Base-by-base conservation (phyloP, 2,888 invertebrate species). In the Xestobium rufovillosum region DNA sequence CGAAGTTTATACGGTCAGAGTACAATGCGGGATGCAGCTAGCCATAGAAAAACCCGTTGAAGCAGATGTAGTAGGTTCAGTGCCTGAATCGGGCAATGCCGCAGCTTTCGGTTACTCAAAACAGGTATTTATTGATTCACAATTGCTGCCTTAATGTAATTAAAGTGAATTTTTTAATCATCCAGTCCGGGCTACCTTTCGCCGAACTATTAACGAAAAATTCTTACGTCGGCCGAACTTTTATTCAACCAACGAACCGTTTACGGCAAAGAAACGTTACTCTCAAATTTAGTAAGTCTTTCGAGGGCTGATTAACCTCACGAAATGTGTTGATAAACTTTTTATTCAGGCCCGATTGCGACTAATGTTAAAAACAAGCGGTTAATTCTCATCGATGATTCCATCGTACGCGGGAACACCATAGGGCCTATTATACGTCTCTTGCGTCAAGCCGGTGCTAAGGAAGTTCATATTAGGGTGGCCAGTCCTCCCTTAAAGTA, bases 61-160 rank as follows among this genome's bases (percentile, higher is more conserved):
- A 44, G 97, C 92, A 0, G 97, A 97, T 66, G 82, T 98, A 54
- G 95, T 97, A 23, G 90, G 92, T 44, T 94, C 95, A 0, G 94
- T 97, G 16, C 97, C 97, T 0, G 97, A 97, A 69, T 94, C 94
- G 4, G 90, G 89, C 28, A 94, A 95, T 4, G 95, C 97, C 2
- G 95, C 97, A 9, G 96, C 96, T 2, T 85, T 92, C 57, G 97
- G 96, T 0, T 97, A 86, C 66, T 86, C 96, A 0, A 68, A 80
- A 62, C 80, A 90, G 75, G 91, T 89, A 56, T 47, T 52, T 59
- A 9, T 0, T 26, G n/a, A n/a, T n/a, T n/a, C n/a, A n/a, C n/a
- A n/a, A n/a, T 12, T 26, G 26, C 12, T 4, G 14, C 12, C 19
- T 30, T 30, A 11, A 15, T 17, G 16, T 19, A 23, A n/a, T 17